phyloP scores from a whole-genome alignment of 2,888 invertebrate genomes.

The Blera fallax region DNA sequence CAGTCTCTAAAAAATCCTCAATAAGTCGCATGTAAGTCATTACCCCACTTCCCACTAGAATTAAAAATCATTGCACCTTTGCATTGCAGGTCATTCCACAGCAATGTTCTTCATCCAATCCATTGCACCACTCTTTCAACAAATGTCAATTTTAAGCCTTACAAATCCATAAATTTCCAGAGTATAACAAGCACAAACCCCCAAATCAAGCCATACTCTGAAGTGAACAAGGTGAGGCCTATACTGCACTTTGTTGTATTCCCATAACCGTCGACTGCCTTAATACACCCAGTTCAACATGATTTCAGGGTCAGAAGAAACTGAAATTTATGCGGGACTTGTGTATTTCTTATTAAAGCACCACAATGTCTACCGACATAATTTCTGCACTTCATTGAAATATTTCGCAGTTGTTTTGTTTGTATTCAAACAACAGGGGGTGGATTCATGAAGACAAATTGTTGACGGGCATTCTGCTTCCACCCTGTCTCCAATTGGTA shows the following conservation, averaged over 20 bases:
- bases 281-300: neutral
- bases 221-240: constrained; percentile 34
- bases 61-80: too few relatives aligned
- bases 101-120: neutral
- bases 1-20: too few relatives aligned
- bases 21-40: too few relatives aligned
- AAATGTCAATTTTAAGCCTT: neutral
- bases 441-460: constrained; percentile 30
- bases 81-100: neutral
- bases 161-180: constrained; percentile 21
- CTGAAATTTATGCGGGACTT: constrained; percentile 47
- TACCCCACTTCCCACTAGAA: too few relatives aligned
- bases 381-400: constrained; percentile 17
- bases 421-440: neutral
- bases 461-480: constrained; percentile 6
- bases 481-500: neutral
- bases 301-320: constrained; percentile 60
- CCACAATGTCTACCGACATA: constrained; percentile 15
- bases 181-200: neutral
- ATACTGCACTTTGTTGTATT: constrained; percentile 63
- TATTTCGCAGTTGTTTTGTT: neutral
- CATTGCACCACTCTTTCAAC: neutral
- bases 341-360: constrained; percentile 1
- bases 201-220: constrained; percentile 49
- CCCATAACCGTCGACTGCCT: constrained; percentile 19